Conservation (phyloP, 2,113 vertebrate species). For the Microtus richardsoni region DNA sequence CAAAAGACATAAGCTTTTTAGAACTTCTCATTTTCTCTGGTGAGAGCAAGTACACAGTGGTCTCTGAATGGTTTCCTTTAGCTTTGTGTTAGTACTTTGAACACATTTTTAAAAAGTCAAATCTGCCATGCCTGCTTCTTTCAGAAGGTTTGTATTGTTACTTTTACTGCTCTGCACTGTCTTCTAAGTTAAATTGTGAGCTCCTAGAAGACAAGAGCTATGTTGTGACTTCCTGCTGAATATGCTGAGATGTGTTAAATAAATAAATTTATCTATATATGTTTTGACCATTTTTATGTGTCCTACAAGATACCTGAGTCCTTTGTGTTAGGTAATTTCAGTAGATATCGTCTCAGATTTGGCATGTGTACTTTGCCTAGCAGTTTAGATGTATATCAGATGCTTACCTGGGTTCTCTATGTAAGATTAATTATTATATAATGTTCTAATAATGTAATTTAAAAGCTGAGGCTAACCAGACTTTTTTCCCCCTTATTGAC, state of each 20-base stretch:
- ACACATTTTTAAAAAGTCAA: constrained; percentile 28
- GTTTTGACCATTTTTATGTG: not conserved
- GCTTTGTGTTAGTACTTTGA: constrained; percentile 55
- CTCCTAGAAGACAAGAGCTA: not conserved
- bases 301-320: not conserved
- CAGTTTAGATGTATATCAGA: not conserved
- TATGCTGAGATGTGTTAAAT: not conserved
- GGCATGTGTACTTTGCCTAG: not conserved
- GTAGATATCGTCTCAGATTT: not conserved
- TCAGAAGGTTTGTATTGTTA: constrained; percentile 50
- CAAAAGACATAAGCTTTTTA: constrained; percentile 18
- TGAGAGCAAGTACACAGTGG: constrained; percentile 78
- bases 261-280: not conserved
- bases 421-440: not conserved
- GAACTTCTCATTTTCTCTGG: constrained; percentile 71
- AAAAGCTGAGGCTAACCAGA: not conserved
- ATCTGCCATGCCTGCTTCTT: not conserved
- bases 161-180: not conserved
- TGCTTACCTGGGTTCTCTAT: constrained; percentile 6
- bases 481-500: not conserved
- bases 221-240: not conserved
- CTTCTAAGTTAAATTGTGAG: not conserved
- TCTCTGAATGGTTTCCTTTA: constrained; percentile 77
- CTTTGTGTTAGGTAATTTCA: constrained; percentile 2
- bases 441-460: constrained; percentile 13